A percentile compares a stretch with the other conserved stretches of the same genome.
phyloP scores from a whole-genome alignment of 2,113 vertebrate species.

The Cacatua alba region DNA sequence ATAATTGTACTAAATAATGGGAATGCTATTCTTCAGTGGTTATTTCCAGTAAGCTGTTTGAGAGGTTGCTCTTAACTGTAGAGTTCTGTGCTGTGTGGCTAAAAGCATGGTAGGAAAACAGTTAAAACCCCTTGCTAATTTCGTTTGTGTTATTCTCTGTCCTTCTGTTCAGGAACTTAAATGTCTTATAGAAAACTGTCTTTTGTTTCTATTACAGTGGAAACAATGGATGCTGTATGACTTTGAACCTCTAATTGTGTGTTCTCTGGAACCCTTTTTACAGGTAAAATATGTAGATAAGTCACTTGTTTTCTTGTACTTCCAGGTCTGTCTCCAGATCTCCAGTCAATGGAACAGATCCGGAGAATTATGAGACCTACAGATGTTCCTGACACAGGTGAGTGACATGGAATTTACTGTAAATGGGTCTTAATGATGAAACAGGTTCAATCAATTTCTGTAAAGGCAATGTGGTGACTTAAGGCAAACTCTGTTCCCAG shows the following conservation, averaged over 20 bases:
- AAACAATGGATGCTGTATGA: not conserved
- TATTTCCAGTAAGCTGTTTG: not conserved
- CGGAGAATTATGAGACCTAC: slow-evolving; percentile 96
- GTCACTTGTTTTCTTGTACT: slow-evolving; percentile 30
- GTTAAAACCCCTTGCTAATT: not conserved
- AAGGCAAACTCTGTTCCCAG: not conserved
- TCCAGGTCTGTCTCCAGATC: slow-evolving; percentile 91
- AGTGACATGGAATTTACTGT: not conserved
- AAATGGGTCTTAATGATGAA: not conserved
- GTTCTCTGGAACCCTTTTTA: not conserved
- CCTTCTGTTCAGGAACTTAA: not conserved
- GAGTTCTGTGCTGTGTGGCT: not conserved
- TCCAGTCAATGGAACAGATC: slow-evolving; percentile 96
- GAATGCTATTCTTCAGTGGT: not conserved
- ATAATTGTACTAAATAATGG: not conserved
- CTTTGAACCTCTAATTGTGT: not conserved
- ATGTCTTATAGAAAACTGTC: not conserved
- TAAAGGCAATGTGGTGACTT: not conserved
- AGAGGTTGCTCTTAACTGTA: not conserved
- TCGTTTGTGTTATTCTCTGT: not conserved
- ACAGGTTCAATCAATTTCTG: not conserved
- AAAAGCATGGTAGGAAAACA: not conserved
- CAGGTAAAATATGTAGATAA: slow-evolving; percentile 3
- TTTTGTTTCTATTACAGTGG: not conserved
- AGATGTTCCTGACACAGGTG: slow-evolving; percentile 95